A percentile compares a stretch with the other conserved stretches of the same genome.
These are phyloP conservation scores for Branchipolynoe longqiensis DNA, from an alignment of 2,888 invertebrate genomes.

Conservation along the genomic window DNA sequence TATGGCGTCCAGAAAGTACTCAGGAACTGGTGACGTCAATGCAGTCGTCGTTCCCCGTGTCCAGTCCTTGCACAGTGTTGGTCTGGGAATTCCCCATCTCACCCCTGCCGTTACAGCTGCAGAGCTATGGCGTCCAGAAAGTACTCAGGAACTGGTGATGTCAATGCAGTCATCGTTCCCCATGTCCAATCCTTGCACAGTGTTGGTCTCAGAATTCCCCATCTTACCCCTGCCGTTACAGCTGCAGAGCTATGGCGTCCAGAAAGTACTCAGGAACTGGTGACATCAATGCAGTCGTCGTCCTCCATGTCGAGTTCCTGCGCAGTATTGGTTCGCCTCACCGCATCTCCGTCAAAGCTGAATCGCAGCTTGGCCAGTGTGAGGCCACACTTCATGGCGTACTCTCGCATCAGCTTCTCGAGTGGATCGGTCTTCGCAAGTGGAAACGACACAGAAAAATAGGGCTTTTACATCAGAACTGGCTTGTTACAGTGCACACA, in stretches of 20 bases:
- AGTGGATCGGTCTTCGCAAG: background rate
- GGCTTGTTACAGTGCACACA: too few relatives aligned
- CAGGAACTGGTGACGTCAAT: background rate
- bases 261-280: background rate
- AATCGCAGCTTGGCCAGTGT: background rate
- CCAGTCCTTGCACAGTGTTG: background rate
- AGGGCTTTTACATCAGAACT: too few relatives aligned
- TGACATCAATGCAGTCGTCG: constrained; percentile 26
- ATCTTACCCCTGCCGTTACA: too few relatives aligned
- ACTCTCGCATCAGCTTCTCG: constrained; percentile 33
- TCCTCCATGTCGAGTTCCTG: constrained; percentile 12
- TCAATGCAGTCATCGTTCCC: too few relatives aligned
- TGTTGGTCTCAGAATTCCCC: too few relatives aligned
- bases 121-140: background rate
- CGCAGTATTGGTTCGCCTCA: background rate
- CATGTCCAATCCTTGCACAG: too few relatives aligned
- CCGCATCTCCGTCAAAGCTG: constrained; percentile 26
- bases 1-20: background rate
- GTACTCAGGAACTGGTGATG: too few relatives aligned
- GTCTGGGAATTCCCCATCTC: too few relatives aligned
- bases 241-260: background rate
- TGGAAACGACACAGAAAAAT: background rate
- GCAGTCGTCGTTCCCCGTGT: constrained; percentile 34
- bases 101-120: too few relatives aligned
- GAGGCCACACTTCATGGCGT: constrained; percentile 5